Evolutionary conservation across 2,113 vertebrate genomes (phyloP).

Genomic region (Rutilus rutilus): DNA sequence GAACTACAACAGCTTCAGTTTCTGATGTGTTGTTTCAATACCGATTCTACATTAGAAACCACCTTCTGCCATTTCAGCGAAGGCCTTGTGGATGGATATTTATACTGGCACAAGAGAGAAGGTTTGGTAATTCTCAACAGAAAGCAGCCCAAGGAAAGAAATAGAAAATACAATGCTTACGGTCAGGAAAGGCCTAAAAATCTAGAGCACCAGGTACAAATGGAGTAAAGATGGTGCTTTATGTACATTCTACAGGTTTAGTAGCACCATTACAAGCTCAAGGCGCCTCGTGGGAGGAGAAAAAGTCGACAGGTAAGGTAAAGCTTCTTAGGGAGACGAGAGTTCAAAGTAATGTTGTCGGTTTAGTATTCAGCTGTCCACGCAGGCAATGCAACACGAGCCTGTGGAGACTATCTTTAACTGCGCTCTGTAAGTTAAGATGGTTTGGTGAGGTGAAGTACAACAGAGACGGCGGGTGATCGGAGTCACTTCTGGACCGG

Average conservation of each 20-base stretch:
- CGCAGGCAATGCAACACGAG: slow-evolving; percentile 43
- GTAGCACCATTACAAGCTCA: slow-evolving; percentile 87
- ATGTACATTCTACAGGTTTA: slow-evolving; percentile 79
- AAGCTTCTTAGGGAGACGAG: slow-evolving; percentile 77
- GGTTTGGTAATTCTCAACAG: slow-evolving; percentile 69
- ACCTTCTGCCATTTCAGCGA: slow-evolving; percentile 67
- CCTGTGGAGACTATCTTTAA: slow-evolving; percentile 70
- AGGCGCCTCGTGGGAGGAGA: slow-evolving; percentile 74
- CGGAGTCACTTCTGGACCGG: slow-evolving; percentile 48
- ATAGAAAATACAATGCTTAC: slow-evolving; percentile 73
- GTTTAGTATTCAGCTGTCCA: slow-evolving; percentile 62
- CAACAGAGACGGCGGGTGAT: slow-evolving; percentile 70
- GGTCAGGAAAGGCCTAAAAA: slow-evolving; percentile 77
- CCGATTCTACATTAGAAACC: neutral
- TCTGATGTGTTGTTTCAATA: neutral
- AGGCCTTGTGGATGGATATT: slow-evolving; percentile 75
- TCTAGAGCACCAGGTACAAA: slow-evolving; percentile 77
- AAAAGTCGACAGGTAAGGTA: slow-evolving; percentile 75
- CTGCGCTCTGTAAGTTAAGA: slow-evolving; percentile 79
- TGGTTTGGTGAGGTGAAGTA: slow-evolving; percentile 76
- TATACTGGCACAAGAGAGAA: slow-evolving; percentile 73
- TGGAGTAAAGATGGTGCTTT: slow-evolving; percentile 66
- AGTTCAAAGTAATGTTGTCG: slow-evolving; percentile 74
- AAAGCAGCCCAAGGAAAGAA: slow-evolving; percentile 65
- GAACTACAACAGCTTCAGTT: slow-evolving; percentile 11